Conservation (phyloP, 2,113 vertebrate genomes). For the Pelecanus crispus region DNA sequence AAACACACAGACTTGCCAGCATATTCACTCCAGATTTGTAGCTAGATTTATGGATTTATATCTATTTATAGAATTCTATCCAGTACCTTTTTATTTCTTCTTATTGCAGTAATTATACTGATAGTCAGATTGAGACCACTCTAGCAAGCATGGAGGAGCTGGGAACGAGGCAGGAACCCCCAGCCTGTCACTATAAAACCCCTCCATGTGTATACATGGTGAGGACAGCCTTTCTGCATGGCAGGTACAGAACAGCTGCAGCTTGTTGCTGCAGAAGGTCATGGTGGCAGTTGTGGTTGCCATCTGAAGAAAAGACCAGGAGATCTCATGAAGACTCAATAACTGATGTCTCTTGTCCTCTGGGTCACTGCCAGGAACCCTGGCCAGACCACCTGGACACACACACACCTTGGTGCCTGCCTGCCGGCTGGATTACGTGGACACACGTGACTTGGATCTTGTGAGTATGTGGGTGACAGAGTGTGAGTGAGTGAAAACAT, state of each 20-base stretch:
- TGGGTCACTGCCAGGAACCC: not conserved
- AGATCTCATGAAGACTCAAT: not conserved
- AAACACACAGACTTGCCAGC: not conserved
- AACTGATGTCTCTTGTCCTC: not conserved
- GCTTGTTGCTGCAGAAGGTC: not conserved
- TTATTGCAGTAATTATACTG: not conserved
- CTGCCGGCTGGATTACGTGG: accelerated
- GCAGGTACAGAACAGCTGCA: not conserved
- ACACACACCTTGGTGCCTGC: accelerated
- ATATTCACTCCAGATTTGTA: not conserved
- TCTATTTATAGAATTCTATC: not conserved
- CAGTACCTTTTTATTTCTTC: not conserved
- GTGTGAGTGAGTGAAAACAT: not conserved
- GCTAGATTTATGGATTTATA: not conserved
- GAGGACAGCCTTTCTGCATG: not conserved
- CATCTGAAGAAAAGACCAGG: not conserved
- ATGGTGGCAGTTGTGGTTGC: not conserved
- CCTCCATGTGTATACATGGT: accelerated
- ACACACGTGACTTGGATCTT: not conserved
- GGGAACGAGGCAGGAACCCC: not conserved
- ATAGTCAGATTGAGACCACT: not conserved
- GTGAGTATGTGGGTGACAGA: not conserved
- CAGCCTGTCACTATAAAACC: not conserved
- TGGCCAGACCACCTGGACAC: not conserved
- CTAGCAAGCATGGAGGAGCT: not conserved